Conservation (phyloP, 2,113 vertebrate genomes). For the Argyrosomus japonicus region DNA sequence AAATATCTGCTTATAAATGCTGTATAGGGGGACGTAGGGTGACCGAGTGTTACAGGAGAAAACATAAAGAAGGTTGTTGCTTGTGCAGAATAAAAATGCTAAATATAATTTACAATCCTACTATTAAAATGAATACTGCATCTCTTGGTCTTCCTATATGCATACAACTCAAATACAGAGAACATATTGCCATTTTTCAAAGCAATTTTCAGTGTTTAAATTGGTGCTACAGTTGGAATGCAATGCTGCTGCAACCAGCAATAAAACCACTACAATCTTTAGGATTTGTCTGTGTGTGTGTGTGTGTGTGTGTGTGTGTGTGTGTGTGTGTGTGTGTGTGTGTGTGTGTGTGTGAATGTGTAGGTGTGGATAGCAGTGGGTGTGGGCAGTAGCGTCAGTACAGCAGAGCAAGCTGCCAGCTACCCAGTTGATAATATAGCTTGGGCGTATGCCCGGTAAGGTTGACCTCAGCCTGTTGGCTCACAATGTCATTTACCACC, state of each 20-base stretch:
- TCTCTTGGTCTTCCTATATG: constrained; percentile 5
- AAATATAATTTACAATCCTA: constrained; percentile 21
- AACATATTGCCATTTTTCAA: constrained; percentile 20
- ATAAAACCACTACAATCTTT: constrained; percentile 55
- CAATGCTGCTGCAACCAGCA: constrained; percentile 22
- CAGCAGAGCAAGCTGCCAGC: constrained; percentile 66
- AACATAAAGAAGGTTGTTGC: constrained; percentile 6
- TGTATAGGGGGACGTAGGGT: not conserved
- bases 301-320: constrained; percentile 14
- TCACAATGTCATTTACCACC: constrained; percentile 79
- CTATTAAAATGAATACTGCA: constrained; percentile 19
- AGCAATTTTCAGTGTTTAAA: constrained; percentile 20
- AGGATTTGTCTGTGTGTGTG: constrained; percentile 37
- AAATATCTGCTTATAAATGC: not conserved
- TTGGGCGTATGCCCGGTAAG: constrained; percentile 70
- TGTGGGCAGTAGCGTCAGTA: constrained; percentile 58
- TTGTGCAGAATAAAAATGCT: constrained; percentile 23
- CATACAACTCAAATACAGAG: constrained; percentile 16
- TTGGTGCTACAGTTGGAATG: not conserved
- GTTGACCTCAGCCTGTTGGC: constrained; percentile 78
- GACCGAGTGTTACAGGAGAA: not conserved
- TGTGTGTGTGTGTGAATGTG: not conserved
- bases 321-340: constrained; percentile 33
- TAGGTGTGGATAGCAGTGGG: constrained; percentile 46
- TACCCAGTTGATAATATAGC: constrained; percentile 74